Base-by-base conservation (phyloP, 2,113 vertebrate species). In the Petromus typicus region DNA sequence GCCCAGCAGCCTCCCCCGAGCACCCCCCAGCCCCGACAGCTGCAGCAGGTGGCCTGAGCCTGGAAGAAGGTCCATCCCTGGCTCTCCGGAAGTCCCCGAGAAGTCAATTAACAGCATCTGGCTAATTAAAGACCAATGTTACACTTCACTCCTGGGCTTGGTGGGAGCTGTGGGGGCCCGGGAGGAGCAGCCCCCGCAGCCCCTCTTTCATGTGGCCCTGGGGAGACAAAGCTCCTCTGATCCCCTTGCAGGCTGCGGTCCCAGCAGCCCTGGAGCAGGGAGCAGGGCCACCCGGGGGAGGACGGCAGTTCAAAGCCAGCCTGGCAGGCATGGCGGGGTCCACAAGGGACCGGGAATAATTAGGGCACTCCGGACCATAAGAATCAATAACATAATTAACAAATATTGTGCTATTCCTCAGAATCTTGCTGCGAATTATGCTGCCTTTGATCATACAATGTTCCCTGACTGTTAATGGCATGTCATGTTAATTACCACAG, bases 371-470 rank as follows among this genome's bases (percentile, higher is more conserved):
- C 98, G 98, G 97, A 98, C 98, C 97, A 97, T 97, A 98, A 98
- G 98, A 98, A 98, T 98, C 98, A 98, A 98, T 98, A 98, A 97
- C 84, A 97, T 97, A 98, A 98, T 99, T 98, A 99, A 98, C 97
- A 98, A 97, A 98, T 97, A 98, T 97, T 97, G 94, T 89, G 96
- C 97, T 98, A 97, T 98, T 98, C 95, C 97, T 98, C 98, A 98
- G 97, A 98, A 98, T 99, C 98, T 98, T 98, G 96, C 98, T 98
- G 98, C 97, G 97, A 98, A 98, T 98, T 98, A 98, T 95, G 96
- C 88, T 57, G 95, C 63, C 98, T 99, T 99, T 98, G 98, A 99
- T 99, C 98, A 97, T 95, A 96, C 83, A 22, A 67, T 96, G 95
- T 93, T 98, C 97, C 92, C 92, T 97, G 97, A 98, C 97, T 98